These are phyloP conservation scores for Xyrauchen texanus DNA, from an alignment of 2,113 vertebrate genomes.

Conservation along the genomic window DNA sequence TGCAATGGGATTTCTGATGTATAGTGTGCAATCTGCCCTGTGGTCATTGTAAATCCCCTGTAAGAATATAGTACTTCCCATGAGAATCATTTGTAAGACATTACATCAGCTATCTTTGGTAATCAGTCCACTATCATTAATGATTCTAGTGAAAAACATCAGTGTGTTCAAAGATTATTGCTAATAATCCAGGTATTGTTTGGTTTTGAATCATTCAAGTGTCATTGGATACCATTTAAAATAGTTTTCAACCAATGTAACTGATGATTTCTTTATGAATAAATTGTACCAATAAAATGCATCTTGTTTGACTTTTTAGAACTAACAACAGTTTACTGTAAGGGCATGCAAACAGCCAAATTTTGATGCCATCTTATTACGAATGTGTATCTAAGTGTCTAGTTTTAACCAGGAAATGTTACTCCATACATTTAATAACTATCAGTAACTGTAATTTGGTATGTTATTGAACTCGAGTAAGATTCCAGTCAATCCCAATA, in stretches of 20 bases:
- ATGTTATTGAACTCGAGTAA: too few relatives aligned
- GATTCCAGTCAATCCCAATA: too few relatives aligned
- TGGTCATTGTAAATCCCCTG: background rate
- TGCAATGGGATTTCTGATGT: background rate
- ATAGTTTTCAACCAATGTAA: slow-evolving; percentile 11
- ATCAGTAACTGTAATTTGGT: too few relatives aligned
- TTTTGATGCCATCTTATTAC: too few relatives aligned
- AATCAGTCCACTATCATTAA: background rate
- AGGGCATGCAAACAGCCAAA: too few relatives aligned
- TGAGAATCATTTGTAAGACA: background rate
- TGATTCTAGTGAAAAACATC: background rate
- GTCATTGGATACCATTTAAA: background rate
- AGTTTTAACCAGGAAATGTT: too few relatives aligned
- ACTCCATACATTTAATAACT: too few relatives aligned
- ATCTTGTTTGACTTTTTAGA: background rate
- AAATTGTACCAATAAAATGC: background rate
- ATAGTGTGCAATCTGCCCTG: background rate
- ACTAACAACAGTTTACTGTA: too few relatives aligned
- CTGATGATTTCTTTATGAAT: slow-evolving; percentile 1
- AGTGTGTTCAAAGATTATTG: background rate
- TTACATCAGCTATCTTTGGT: background rate
- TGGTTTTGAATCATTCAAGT: too few relatives aligned
- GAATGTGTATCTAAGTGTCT: too few relatives aligned
- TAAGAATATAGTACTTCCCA: background rate
- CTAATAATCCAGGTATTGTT: background rate